A percentile compares a stretch with the other conserved stretches of the same genome.
Evolutionary conservation across 1,140 invertebrate species (phyloP).

Genomic region (Drosophila takahashii): DNA sequence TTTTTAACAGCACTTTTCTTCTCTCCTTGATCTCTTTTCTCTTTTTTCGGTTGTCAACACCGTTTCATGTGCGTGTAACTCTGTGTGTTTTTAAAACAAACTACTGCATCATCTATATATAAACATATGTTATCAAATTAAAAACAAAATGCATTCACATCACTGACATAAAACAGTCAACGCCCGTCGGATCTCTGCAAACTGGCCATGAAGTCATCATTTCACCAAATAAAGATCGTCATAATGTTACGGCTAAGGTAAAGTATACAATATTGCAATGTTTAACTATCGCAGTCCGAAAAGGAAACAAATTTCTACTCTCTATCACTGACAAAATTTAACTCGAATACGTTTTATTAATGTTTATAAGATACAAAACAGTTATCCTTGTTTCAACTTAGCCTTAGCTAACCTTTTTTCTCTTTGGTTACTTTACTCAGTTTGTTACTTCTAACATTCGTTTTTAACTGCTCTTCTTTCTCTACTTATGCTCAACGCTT

Average conservation of each 20-base stretch:
- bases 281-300: constrained; percentile 28
- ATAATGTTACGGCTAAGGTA: constrained; percentile 93
- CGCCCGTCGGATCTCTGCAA: constrained; percentile 95
- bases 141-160: constrained; percentile 67
- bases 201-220: constrained; percentile 95
- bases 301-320: constrained; percentile 19
- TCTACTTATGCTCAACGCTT: constrained; percentile 34
- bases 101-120: constrained; percentile 47
- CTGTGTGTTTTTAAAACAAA: constrained; percentile 55
- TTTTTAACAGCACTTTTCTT: constrained; percentile 74
- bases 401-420: constrained; percentile 28
- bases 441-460: constrained; percentile 39
- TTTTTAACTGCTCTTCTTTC: constrained; percentile 33
- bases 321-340: constrained; percentile 19
- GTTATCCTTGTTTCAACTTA: constrained; percentile 37
- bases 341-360: constrained; percentile 23
- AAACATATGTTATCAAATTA: constrained; percentile 55
- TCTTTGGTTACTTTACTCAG: constrained; percentile 31
- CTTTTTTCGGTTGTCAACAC: constrained; percentile 64
- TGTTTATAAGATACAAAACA: constrained; percentile 30
- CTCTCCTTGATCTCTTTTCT: constrained; percentile 59
- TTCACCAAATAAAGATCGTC: constrained; percentile 94
- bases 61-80: constrained; percentile 65
- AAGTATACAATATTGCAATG: constrained; percentile 69
- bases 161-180: constrained; percentile 88